A percentile compares a stretch with the other conserved stretches of the same genome.
These are phyloP conservation scores for Amniataba percoides DNA, from an alignment of 2,797 vertebrate genomes.

Conservation along the genomic window DNA sequence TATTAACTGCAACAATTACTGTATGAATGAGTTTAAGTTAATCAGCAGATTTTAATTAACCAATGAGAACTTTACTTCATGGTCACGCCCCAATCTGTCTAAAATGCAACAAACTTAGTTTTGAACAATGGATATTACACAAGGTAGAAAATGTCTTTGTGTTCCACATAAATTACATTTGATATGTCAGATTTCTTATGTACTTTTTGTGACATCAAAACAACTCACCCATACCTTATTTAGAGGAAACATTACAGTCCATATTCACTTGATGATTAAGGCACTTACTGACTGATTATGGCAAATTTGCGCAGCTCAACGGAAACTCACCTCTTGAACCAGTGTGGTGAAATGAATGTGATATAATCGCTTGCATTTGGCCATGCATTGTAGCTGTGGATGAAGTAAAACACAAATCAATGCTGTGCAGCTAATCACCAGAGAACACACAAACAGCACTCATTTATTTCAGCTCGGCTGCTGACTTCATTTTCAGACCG, in stretches of 20 bases:
- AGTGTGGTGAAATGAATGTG: constrained; percentile 4
- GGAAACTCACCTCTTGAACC: constrained; percentile 2
- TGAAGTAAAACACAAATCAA: constrained; percentile 52
- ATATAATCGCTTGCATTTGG: constrained; percentile 2
- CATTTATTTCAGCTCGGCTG: constrained; percentile 37
- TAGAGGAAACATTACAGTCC: neutral
- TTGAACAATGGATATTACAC: neutral
- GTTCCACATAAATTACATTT: neutral
- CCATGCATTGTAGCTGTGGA: constrained; percentile 20
- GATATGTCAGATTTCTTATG: neutral
- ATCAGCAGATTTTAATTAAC: neutral
- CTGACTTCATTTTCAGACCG: constrained; percentile 51
- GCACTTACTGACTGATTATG: neutral
- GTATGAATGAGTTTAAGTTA: neutral
- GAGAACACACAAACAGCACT: constrained; percentile 44
- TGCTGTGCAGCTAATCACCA: constrained; percentile 42
- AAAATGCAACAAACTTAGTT: neutral
- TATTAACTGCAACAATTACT: too few relatives aligned
- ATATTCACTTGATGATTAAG: neutral
- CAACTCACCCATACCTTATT: neutral
- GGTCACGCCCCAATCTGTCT: neutral
- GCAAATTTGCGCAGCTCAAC: constrained; percentile 9
- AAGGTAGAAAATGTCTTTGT: neutral
- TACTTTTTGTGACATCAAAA: neutral
- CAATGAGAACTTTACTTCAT: neutral